phyloP scores from a whole-genome alignment of 2,888 invertebrate species.

The Plebejus melissa region DNA sequence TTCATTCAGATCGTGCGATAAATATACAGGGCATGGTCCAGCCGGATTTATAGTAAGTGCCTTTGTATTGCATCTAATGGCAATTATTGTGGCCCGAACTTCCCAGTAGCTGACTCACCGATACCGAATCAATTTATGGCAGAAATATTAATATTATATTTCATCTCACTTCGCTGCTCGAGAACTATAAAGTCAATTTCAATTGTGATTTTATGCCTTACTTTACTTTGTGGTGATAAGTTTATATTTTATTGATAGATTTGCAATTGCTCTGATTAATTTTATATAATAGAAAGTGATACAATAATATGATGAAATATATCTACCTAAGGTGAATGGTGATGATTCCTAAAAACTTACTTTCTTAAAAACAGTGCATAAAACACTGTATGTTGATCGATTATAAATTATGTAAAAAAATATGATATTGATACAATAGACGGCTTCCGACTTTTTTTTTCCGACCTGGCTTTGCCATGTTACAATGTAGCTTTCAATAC shows the following conservation, averaged over 20 bases:
- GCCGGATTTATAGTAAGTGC: constrained; percentile 22
- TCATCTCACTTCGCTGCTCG: constrained; percentile 3
- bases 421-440: neutral
- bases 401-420: neutral
- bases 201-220: neutral
- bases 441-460: no score
- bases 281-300: neutral
- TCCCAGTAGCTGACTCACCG: constrained; percentile 18
- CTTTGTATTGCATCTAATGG: constrained; percentile 21
- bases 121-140: constrained; percentile 3
- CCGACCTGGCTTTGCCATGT: constrained; percentile 1
- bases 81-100: constrained; percentile 18
- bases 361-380: no score
- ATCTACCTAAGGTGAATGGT: no score
- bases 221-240: neutral
- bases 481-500: constrained; percentile 31
- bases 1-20: constrained; percentile 42
- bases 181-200: constrained; percentile 5
- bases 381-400: neutral
- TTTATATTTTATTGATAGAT: neutral
- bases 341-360: no score
- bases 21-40: constrained; percentile 34
- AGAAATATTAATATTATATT: constrained; percentile 6
- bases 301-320: neutral
- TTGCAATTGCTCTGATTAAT: neutral